phyloP scores from a whole-genome alignment of 2,888 invertebrate species.

The Lithodes maja region DNA sequence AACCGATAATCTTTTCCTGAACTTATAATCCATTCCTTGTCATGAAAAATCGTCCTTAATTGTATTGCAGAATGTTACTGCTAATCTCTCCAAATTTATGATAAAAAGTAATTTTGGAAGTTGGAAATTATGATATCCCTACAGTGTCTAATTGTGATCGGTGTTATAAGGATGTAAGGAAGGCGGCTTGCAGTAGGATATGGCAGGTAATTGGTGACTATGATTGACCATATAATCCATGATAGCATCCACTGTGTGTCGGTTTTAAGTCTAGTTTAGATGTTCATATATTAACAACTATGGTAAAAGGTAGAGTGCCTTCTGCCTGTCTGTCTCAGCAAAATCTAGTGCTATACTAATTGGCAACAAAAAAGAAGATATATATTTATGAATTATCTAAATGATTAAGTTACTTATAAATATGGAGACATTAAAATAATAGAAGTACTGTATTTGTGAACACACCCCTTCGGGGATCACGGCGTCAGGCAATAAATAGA shows the following conservation, averaged over 20 bases:
- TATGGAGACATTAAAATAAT: no score
- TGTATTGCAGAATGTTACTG: not conserved
- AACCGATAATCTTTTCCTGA: no score
- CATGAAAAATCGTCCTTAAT: not conserved
- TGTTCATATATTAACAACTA: not conserved
- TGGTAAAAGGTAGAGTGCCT: not conserved
- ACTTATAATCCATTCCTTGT: not conserved
- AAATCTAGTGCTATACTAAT: no score
- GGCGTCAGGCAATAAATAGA: no score
- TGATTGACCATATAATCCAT: not conserved
- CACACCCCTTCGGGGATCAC: no score
- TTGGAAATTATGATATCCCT: not conserved
- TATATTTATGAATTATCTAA: no score
- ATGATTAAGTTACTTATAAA: no score
- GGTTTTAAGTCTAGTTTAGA: not conserved
- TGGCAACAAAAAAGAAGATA: no score
- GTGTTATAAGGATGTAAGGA: not conserved
- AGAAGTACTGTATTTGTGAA: no score
- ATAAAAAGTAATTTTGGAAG: not conserved
- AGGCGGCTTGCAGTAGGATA: not conserved
- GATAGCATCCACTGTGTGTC: not conserved
- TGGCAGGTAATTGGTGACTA: not conserved
- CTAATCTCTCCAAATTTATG: not conserved
- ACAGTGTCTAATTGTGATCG: not conserved
- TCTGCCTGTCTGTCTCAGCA: not conserved